A percentile compares a stretch with the other conserved stretches of the same genome.
Conservation (phyloP, 2,113 vertebrate genomes). For the Lucifuga dentata region DNA sequence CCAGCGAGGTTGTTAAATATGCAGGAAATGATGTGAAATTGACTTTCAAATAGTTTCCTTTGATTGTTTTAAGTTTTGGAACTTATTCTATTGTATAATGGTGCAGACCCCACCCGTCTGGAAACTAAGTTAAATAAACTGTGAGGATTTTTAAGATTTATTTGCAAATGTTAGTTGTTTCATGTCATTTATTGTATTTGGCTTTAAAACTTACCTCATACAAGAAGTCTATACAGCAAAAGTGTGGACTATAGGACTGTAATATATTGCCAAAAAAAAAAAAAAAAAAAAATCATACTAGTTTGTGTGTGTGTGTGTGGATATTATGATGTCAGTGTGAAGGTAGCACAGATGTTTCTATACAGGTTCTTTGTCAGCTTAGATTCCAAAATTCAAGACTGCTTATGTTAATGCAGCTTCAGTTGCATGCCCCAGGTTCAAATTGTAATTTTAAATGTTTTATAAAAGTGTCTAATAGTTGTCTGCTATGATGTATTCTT, state of each 20-base stretch:
- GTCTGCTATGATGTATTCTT: too few relatives aligned
- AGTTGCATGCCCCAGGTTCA: too few relatives aligned
- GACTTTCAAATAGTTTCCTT: constrained; percentile 61
- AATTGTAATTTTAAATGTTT: too few relatives aligned
- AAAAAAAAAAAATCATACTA: too few relatives aligned
- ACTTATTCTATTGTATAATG: constrained; percentile 21
- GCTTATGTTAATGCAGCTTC: too few relatives aligned
- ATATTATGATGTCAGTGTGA: neutral
- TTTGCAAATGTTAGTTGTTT: constrained; percentile 30
- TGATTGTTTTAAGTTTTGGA: constrained; percentile 56
- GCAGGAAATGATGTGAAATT: constrained; percentile 36
- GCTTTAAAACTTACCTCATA: constrained; percentile 40
- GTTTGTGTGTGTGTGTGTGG: too few relatives aligned
- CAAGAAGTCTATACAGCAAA: constrained; percentile 17
- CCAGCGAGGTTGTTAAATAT: neutral
- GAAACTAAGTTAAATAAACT: constrained; percentile 1
- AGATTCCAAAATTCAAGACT: too few relatives aligned
- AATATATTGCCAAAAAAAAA: neutral
- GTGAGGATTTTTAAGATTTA: constrained; percentile 43
- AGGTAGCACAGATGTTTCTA: too few relatives aligned
- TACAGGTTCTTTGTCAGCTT: too few relatives aligned
- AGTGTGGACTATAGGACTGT: neutral
- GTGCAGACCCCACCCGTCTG: constrained; percentile 38
- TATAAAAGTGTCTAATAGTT: too few relatives aligned
- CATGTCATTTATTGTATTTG: constrained; percentile 27